phyloP scores from a whole-genome alignment of 2,888 invertebrate genomes.

The Noctua comes region DNA sequence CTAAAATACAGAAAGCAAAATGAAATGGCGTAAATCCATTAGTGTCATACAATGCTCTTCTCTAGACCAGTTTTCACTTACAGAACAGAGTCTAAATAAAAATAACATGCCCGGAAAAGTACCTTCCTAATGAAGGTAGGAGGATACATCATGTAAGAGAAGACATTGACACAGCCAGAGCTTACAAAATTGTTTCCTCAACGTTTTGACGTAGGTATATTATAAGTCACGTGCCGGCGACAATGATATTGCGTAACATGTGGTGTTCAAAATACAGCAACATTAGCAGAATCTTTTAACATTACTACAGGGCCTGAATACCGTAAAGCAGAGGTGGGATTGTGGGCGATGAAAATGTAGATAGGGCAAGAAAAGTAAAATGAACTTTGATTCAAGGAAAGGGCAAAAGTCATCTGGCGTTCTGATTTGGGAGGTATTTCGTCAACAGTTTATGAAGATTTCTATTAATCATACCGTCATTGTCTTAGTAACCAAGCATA shows the following conservation, averaged over 20 bases:
- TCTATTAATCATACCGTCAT: neutral
- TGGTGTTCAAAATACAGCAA: conserved; percentile 63
- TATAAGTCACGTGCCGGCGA: conserved; percentile 38
- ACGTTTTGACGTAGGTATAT: conserved; percentile 25
- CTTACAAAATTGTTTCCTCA: conserved; percentile 35
- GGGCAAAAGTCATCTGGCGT: neutral
- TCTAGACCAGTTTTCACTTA: conserved; percentile 1
- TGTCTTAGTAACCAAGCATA: neutral
- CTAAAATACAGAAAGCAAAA: neutral
- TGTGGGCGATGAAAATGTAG: conserved; percentile 34
- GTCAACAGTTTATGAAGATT: neutral
- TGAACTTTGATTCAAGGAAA: neutral
- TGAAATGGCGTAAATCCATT: neutral
- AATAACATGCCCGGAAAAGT: conserved; percentile 34
- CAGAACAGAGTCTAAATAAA: conserved; percentile 8
- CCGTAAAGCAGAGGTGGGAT: conserved; percentile 46
- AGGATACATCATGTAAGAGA: conserved; percentile 37
- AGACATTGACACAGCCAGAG: conserved; percentile 42
- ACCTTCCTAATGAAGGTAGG: conserved; percentile 8
- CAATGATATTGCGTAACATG: conserved; percentile 59
- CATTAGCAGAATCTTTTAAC: conserved; percentile 66
- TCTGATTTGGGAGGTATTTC: neutral
- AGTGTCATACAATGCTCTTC: neutral
- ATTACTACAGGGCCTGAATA: conserved; percentile 55
- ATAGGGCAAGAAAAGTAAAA: neutral